Base-by-base conservation (phyloP, 2,113 vertebrate genomes). In the Bucco capensis region DNA sequence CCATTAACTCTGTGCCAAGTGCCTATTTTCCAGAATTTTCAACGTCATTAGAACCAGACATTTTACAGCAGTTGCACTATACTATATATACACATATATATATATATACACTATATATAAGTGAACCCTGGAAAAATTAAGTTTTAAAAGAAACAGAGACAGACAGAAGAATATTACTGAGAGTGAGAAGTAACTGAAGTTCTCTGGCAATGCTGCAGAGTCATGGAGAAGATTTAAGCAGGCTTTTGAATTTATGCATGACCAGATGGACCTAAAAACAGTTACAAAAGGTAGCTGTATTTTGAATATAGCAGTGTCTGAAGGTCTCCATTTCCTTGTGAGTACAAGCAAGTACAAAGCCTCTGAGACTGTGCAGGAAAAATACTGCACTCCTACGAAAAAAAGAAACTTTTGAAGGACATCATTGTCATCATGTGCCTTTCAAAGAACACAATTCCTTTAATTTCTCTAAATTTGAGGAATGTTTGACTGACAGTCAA, bases 401-500 rank as follows among this genome's bases (percentile, higher is more conserved):
- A 89, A 73, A 19, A 13, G 3, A 83, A 88, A 91, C 46, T 77
- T 91, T 69, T 93, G 67, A 93, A 93, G 50, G 86, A 70, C 64
- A 61, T 73, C 9, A 25, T 24, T 91, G 69, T 70, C 47, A 76
- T 58, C 67, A 80, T 35, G 18, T 13, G 54, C 10, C 19, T 83
- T 69, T 88, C 56, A 81, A 92, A 81, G 80, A 81, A 60, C 5
- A 78, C 13, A 74, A 75, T 86, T 86, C 62, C 83, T 88, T 93
- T 86, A 30, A 77, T 86, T 93, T 81, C n/a, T 71, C 51, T 72
- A 64, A 78, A 81, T 88, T 77, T 89, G 61, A 86, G 38, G 38
- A 71, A 67, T 13, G 2, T 67, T 94, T 92, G 86, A 86, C 64
- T 93, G 91, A 92, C 92, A 94, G 77, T 60, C 77, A 88, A 79